Conservation (phyloP, 1,140 invertebrate species). For the Thereuonema tuberculata region DNA sequence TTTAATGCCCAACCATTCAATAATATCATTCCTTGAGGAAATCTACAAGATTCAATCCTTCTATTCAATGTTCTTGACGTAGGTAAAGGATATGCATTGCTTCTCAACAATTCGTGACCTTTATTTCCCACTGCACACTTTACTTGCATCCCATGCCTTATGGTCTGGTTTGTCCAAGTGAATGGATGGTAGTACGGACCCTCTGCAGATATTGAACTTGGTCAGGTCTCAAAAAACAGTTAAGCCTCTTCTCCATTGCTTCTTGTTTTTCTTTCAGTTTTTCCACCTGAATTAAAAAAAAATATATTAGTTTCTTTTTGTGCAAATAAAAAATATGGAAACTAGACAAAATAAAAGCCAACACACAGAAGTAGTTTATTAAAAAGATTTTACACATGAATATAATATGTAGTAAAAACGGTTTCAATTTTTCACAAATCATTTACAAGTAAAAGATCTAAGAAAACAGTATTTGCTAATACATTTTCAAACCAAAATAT, state of each 20-base stretch:
- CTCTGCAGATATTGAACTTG: neutral
- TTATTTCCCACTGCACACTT: neutral
- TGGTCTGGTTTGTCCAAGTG: neutral
- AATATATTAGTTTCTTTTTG: no score
- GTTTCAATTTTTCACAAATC: no score
- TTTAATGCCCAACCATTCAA: neutral
- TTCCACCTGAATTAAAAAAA: neutral
- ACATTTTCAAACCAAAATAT: no score
- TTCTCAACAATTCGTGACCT: neutral
- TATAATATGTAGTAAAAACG: no score
- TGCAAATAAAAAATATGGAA: no score
- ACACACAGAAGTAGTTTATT: no score
- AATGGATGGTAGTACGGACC: neutral
- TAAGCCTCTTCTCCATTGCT: neutral
- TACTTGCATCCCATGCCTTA: neutral
- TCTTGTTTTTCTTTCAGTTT: neutral
- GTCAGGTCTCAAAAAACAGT: neutral
- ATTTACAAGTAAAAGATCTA: no score
- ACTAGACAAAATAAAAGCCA: no score
- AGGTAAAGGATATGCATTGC: neutral
- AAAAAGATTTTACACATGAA: no score
- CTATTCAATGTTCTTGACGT: neutral
- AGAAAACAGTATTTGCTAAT: no score
- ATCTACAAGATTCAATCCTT: neutral
- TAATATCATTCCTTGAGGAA: neutral